Percentiles rank a stretch among this genome's conserved stretches.
Conservation (phyloP, 2,113 vertebrate species). For the Phyllostomus hastatus region DNA sequence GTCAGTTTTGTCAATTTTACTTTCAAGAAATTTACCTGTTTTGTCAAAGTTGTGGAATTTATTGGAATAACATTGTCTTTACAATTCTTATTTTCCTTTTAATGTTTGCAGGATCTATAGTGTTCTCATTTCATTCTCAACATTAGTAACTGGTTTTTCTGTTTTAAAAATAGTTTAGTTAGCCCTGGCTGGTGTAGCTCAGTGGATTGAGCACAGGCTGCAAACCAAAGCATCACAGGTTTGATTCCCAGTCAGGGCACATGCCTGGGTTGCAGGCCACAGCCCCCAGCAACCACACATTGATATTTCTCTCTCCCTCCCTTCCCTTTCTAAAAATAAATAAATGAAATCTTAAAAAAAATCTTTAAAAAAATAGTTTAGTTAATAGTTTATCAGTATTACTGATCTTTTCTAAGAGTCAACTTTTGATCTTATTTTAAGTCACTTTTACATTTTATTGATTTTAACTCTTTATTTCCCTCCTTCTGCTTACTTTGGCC, state of each 20-base stretch:
- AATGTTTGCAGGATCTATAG: not conserved
- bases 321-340: no score
- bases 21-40: constrained; percentile 5
- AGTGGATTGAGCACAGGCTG: no score
- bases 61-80: not conserved
- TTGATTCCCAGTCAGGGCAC: no score
- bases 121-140: not conserved
- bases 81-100: not conserved
- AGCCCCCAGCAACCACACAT: no score
- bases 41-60: not conserved
- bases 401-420: not conserved
- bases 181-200: no score
- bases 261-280: no score
- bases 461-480: not conserved
- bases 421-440: not conserved
- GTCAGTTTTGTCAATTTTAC: not conserved
- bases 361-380: not conserved
- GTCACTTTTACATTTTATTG: not conserved
- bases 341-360: no score
- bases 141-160: not conserved
- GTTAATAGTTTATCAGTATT: not conserved
- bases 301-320: no score
- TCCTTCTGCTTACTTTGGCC: not conserved
- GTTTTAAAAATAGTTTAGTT: not conserved
- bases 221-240: no score